Conservation (phyloP, 2,797 vertebrate genomes). For the Etheostoma perlongum region DNA sequence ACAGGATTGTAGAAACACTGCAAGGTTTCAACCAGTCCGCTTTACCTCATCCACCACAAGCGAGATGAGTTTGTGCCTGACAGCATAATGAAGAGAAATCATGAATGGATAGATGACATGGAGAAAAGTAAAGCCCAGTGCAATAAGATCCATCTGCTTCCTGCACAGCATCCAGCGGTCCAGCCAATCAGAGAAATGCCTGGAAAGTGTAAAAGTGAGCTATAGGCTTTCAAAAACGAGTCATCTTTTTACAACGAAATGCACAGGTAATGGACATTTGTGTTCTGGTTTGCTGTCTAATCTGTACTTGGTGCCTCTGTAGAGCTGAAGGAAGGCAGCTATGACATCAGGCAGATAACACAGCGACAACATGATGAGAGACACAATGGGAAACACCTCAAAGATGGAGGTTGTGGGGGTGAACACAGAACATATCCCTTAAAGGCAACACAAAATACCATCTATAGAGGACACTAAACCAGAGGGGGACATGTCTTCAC, state of each 20-base stretch:
- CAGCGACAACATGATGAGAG: constrained; percentile 88
- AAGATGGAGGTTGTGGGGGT: neutral
- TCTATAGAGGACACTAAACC: neutral
- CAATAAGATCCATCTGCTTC: constrained; percentile 93
- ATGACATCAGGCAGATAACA: constrained; percentile 94
- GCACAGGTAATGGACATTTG: constrained; percentile 1
- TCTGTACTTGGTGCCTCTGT: constrained; percentile 92
- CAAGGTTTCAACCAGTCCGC: constrained; percentile 15
- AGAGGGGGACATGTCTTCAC: constrained; percentile 8
- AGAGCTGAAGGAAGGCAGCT: constrained; percentile 91
- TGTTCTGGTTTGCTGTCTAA: constrained; percentile 30
- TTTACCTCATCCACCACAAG: constrained; percentile 70
- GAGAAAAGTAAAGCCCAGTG: constrained; percentile 89
- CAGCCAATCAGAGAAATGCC: constrained; percentile 91
- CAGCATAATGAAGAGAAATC: constrained; percentile 57
- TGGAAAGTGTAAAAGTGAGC: constrained; percentile 44
- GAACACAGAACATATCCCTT: constrained; percentile 2
- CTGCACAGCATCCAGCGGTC: constrained; percentile 94
- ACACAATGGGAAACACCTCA: constrained; percentile 87
- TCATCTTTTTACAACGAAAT: constrained; percentile 11
- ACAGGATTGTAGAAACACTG: constrained; percentile 21
- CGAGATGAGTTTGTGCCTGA: constrained; percentile 69
- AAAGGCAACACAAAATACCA: neutral
- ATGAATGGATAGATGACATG: constrained; percentile 87
- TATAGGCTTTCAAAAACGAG: neutral